phyloP scores from a whole-genome alignment of 2,797 vertebrate genomes.

The Falco columbarius region DNA sequence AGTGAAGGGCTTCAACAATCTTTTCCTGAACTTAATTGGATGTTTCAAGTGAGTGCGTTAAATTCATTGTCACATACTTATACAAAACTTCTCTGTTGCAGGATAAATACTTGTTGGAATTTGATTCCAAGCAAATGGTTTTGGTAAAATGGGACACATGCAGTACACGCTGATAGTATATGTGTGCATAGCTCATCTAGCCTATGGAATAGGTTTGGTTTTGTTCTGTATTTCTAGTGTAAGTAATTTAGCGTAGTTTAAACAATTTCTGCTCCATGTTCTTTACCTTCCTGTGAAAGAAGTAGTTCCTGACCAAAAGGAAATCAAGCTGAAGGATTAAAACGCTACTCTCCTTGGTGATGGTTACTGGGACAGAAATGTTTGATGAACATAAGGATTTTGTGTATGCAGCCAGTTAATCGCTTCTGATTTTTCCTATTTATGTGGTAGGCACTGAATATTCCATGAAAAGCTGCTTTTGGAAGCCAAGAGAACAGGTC shows the following conservation, averaged over 20 bases:
- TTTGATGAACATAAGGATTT: neutral
- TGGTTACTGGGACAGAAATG: neutral
- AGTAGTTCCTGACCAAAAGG: neutral
- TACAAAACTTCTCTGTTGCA: neutral
- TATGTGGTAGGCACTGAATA: neutral
- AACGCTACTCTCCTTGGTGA: neutral
- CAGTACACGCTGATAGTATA: neutral
- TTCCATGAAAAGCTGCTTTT: neutral
- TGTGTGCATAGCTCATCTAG: neutral
- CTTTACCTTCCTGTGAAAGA: neutral
- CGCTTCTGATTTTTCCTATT: neutral
- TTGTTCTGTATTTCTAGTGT: neutral
- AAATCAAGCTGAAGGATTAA: neutral
- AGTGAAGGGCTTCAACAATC: neutral
- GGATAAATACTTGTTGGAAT: neutral
- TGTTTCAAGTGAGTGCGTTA: neutral
- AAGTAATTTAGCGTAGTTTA: neutral
- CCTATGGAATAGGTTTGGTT: neutral
- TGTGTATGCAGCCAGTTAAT: neutral
- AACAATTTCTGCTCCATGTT: neutral
- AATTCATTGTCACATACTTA: neutral
- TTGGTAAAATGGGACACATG: neutral
- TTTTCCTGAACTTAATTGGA: neutral
- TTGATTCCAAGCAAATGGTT: neutral
- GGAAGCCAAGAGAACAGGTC: neutral